Evolutionary conservation across 92 coral and sea anemone genomes (phyloP).

Genomic region (Montipora capitata): DNA sequence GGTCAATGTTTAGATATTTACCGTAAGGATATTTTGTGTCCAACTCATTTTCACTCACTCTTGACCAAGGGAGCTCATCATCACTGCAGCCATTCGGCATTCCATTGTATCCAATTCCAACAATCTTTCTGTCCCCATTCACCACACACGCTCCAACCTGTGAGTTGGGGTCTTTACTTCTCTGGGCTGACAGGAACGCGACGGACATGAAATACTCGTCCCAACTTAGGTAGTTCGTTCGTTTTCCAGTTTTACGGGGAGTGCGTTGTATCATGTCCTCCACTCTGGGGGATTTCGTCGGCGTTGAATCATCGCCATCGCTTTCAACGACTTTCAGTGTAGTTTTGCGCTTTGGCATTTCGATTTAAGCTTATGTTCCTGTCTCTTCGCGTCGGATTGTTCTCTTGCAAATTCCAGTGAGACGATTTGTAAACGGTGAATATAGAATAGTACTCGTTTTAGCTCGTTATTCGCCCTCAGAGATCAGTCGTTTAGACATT

Average conservation of each 20-base stretch:
- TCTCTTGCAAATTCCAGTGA: no score
- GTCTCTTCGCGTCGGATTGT: neutral
- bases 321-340: neutral
- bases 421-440: neutral
- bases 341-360: slow-evolving; percentile 28
- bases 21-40: slow-evolving; percentile 99
- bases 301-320: neutral
- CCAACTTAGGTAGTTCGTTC: slow-evolving; percentile 89
- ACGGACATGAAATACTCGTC: slow-evolving; percentile 99
- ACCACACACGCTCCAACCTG: slow-evolving; percentile 99
- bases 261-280: neutral
- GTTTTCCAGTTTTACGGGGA: slow-evolving; percentile 60
- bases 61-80: slow-evolving; percentile 93
- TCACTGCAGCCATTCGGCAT: slow-evolving; percentile 99
- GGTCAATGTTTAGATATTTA: neutral
- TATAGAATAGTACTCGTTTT: no score
- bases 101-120: slow-evolving; percentile 99
- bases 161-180: slow-evolving; percentile 97
- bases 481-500: neutral
- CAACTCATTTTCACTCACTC: slow-evolving; percentile 84
- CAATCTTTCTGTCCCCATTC: slow-evolving; percentile 89
- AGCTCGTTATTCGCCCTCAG: neutral
- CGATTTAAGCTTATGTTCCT: no score
- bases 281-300: neutral
- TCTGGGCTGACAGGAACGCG: slow-evolving; percentile 97